Evolutionary conservation across 35 echinoderm and acorn worm species (phyloP), one percentile per base, ranked within the genome.

Genomic region (Apostichopus parvimensis): DNA sequence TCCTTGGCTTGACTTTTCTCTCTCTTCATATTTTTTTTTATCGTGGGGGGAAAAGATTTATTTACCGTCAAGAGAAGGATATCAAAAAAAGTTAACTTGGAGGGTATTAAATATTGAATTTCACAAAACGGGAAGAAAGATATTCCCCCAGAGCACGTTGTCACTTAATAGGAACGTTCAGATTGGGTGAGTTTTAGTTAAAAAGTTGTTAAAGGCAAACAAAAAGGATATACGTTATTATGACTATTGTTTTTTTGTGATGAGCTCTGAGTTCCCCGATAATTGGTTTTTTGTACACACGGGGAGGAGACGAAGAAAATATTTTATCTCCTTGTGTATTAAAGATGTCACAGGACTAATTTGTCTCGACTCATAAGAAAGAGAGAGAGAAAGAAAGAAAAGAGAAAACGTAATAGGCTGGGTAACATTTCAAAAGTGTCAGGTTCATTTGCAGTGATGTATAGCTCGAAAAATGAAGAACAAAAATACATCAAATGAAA

Each of bases 31-130:
- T 78, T 0, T 26, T 26, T 78, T 78, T 78, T 78, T 45, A 45
- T 45, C 34, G 34, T 45, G 34, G 34, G 34, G 54, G 54, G 58
- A 84, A 58, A 84, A 84, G 81, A 84, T 84, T 84, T 84, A 84
- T 84, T 84, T 84, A 84, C 81, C 81, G 81, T 59, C 11, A 84
- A 84, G 52, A 59, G 53, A 58, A 58, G 81, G 54, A 84, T 58
- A 84, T 84, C 15, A 84, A 84, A 1, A 75, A 84, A 84, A 84
- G 81, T 58, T 84, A 84, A 84, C 5, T 84, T 84, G 6, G 81
- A 84, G 81, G 81, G 81, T 84, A 60, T 84, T 84, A 84, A 84
- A 84, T 84, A 84, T 84, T 84, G 81, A 84, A 84, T 84, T 84
- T 84, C 81, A 84, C 81, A 84, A 84, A 58, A 84, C n/a, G 81